Conservation (phyloP, 2,797 vertebrate genomes). For the Dermochelys coriacea region DNA sequence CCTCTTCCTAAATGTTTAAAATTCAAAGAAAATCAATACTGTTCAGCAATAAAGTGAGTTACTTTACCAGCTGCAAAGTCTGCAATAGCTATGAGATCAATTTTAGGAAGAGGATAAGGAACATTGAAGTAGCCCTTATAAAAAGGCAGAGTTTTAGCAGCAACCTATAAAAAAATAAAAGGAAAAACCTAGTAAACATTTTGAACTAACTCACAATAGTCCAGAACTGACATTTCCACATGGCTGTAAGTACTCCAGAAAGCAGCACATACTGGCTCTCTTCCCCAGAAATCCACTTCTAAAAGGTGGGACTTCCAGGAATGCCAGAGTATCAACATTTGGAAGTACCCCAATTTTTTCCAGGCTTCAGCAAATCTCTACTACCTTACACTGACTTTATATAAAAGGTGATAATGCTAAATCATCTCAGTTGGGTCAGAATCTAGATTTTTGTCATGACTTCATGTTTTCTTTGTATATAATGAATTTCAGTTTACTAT, state of each 20-base stretch:
- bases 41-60: conserved; percentile 73
- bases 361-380: not conserved
- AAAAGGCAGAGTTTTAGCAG: conserved; percentile 98
- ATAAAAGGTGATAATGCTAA: not conserved
- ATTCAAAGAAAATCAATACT: conserved; percentile 64
- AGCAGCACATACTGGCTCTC: not conserved
- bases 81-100: conserved; percentile 99
- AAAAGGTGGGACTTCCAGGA: not conserved
- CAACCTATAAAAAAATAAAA: conserved; percentile 87
- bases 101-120: conserved; percentile 99
- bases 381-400: not conserved
- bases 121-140: conserved; percentile 99
- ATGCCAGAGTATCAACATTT: not conserved
- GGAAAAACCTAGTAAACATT: conserved; percentile 51
- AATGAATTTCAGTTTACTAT: not conserved
- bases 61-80: conserved; percentile 99
- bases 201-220: not conserved
- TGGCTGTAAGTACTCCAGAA: not conserved
- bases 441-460: rapidly evolving
- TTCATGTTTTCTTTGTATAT: not conserved
- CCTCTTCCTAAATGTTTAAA: conserved; percentile 67
- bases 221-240: not conserved
- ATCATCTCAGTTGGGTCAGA: not conserved
- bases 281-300: conserved; percentile 1
- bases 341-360: not conserved